phyloP scores from a whole-genome alignment of 2,888 invertebrate genomes.

The Ectemnius continuus region DNA sequence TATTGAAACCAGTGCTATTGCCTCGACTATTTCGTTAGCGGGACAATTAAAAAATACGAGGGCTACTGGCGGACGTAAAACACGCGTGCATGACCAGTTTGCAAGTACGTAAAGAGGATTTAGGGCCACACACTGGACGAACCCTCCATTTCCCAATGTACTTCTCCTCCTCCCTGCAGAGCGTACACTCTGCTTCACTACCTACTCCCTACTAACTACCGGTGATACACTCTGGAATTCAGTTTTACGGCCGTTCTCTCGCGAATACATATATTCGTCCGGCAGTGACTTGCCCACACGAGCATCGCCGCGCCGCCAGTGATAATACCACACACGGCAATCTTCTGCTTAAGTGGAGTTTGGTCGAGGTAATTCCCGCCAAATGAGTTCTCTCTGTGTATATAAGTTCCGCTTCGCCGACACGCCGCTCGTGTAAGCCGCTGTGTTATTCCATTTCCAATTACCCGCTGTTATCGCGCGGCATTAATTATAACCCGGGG shows the following conservation, averaged over 20 bases:
- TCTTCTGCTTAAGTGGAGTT: neutral
- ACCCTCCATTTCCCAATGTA: slow-evolving; percentile 21
- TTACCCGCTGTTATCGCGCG: no score
- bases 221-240: slow-evolving; percentile 19
- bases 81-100: slow-evolving; percentile 49
- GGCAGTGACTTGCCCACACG: slow-evolving; percentile 10
- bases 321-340: neutral
- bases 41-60: slow-evolving; percentile 67
- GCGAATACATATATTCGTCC: slow-evolving; percentile 10
- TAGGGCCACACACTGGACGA: slow-evolving; percentile 35
- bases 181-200: slow-evolving; percentile 30
- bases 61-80: slow-evolving; percentile 53
- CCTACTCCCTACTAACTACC: slow-evolving; percentile 7
- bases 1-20: slow-evolving; percentile 59
- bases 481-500: no score
- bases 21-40: slow-evolving; percentile 64
- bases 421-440: no score
- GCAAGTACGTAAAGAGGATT: slow-evolving; percentile 59
- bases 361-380: no score
- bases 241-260: slow-evolving; percentile 33
- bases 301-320: no score
- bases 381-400: no score
- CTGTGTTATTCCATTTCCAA: no score
- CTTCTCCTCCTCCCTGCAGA: slow-evolving; percentile 12
- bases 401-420: no score